Evolutionary conservation across 92 coral and sea anemone species (phyloP), one percentile per base, ranked within the genome.

Genomic region (Siderastrea siderea): DNA sequence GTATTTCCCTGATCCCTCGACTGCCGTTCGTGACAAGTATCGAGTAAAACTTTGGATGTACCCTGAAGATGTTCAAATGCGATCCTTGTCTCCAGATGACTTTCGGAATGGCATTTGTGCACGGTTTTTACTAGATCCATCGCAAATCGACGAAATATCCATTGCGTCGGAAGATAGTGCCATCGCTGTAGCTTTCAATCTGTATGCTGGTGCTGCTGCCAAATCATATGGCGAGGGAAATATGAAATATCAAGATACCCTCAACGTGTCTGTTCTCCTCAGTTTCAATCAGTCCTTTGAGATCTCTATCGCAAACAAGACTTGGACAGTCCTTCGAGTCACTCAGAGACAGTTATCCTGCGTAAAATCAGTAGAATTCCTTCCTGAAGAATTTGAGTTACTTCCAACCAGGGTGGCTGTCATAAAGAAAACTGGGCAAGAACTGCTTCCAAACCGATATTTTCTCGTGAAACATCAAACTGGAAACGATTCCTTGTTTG

Each of bases 311-410:
- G 78, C 53, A 51, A 58, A 72, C 75, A 85, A 83, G 9, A 81
- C 79, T 7, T 95, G 98, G 98, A 45, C 13, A 15, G 95, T 93
- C 43, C 46, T 95, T 46, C 91, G 90, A 52, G 83, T 88, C 17
- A 93, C 95, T 53, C 64, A 90, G 51, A 84, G 96, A 19, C 93
- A 92, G 54, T 71, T 95, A 19, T 73, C 95, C 13, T 95, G 98
- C 68, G 82, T 66, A 2, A 48, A 93, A 38, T 63, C 70, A 51
- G 89, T 86, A 78, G 83, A 68, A 16, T 94, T 86, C 73, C 46
- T 17, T 13, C 90, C 88, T 13, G 92, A 81, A 17, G 88, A 90
- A 44, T 92, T 90, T 85, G 13, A 7, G 7, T 51, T 83, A 47
- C 90, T 79, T 7, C 61, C 60, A 48, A 81, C 83, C 48, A 76